Conservation (phyloP, 1,140 invertebrate species). For the Rhyacophila brunnea region DNA sequence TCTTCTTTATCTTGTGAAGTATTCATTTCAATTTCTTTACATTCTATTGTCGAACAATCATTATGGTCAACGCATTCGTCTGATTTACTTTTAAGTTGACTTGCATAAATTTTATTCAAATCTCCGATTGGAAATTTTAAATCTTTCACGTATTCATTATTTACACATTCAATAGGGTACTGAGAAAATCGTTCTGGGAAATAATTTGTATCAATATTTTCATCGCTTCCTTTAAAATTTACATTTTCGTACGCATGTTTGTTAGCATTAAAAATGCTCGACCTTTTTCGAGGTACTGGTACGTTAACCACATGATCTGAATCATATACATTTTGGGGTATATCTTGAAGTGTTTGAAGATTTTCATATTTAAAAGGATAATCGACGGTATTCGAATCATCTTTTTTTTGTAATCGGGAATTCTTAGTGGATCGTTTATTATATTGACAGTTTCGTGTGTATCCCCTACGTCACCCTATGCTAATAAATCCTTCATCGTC, state of each 20-base stretch:
- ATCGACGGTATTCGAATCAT: too few relatives aligned
- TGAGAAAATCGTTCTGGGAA: background rate
- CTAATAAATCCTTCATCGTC: slow-evolving; percentile 12
- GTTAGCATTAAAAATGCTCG: background rate
- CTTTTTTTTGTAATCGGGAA: too few relatives aligned
- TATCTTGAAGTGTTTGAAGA: background rate
- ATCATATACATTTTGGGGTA: background rate
- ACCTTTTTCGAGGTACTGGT: background rate
- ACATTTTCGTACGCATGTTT: background rate
- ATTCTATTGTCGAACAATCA: background rate
- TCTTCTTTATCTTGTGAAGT: too few relatives aligned
- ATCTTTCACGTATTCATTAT: too few relatives aligned
- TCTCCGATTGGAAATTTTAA: too few relatives aligned
- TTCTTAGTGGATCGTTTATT: too few relatives aligned
- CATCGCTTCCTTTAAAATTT: background rate
- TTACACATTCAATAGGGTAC: too few relatives aligned
- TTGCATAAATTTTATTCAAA: too few relatives aligned
- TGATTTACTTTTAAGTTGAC: too few relatives aligned
- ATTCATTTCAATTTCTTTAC: too few relatives aligned
- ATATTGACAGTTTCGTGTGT: too few relatives aligned
- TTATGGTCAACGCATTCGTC: background rate
- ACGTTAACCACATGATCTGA: background rate
- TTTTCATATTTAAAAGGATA: background rate
- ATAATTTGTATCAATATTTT: background rate
- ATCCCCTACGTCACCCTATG: slow-evolving; percentile 6